These are phyloP conservation scores for Phalacrocorax carbo DNA, from an alignment of 2,113 vertebrate species.

Conservation along the genomic window DNA sequence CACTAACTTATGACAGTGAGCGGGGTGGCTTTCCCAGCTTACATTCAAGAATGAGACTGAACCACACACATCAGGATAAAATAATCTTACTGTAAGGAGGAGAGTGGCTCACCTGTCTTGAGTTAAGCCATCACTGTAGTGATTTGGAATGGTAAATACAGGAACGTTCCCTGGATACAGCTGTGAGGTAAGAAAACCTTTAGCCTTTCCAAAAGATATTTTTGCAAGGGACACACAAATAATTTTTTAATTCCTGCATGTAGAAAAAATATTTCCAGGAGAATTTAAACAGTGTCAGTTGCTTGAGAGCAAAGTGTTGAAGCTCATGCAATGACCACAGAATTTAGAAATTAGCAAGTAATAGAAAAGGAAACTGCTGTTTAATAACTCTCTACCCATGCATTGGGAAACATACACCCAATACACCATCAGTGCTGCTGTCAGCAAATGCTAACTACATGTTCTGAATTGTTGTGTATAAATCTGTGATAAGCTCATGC, in stretches of 20 bases:
- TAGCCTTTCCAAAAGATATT: background rate
- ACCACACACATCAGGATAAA: background rate
- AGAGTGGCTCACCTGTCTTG: background rate
- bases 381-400: background rate
- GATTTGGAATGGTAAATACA: background rate
- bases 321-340: background rate
- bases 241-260: background rate
- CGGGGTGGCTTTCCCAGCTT: background rate
- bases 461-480: background rate
- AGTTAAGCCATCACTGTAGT: background rate
- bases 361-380: background rate
- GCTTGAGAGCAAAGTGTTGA: background rate
- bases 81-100: background rate
- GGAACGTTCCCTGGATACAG: background rate
- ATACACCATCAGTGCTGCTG: background rate
- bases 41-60: background rate
- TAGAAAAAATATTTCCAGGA: background rate
- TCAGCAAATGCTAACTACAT: background rate
- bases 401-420: background rate
- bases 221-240: slow-evolving; percentile 18
- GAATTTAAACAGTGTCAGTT: background rate
- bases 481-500: background rate
- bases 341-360: background rate
- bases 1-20: background rate
- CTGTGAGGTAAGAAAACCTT: slow-evolving; percentile 17